Evolutionary conservation across 2,888 invertebrate genomes (phyloP).

Genomic region (Apantesis nais): DNA sequence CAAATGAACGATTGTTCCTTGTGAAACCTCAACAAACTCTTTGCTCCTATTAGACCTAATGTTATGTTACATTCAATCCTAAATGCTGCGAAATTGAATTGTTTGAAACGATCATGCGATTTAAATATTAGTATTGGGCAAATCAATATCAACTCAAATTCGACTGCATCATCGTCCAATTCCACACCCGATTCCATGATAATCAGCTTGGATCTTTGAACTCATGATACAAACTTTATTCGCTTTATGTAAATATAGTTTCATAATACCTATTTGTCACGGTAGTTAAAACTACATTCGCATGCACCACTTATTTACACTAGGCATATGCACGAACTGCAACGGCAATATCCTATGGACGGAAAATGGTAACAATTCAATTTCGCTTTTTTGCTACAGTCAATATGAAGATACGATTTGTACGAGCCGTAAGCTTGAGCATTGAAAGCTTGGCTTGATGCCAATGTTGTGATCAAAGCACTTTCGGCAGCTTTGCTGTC

Average conservation of each 20-base stretch:
- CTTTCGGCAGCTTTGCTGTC: slow-evolving; percentile 72
- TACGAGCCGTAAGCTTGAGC: slow-evolving; percentile 75
- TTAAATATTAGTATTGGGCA: slow-evolving; percentile 33
- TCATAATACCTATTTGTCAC: slow-evolving; percentile 66
- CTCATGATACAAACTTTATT: slow-evolving; percentile 53
- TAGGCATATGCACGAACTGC: slow-evolving; percentile 76
- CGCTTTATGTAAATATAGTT: slow-evolving; percentile 62
- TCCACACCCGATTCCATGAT: slow-evolving; percentile 48
- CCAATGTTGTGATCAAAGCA: slow-evolving; percentile 71
- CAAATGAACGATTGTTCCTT: slow-evolving; percentile 31
- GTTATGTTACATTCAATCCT: slow-evolving; percentile 33
- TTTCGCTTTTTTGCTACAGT: slow-evolving; percentile 83
- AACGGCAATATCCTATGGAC: slow-evolving; percentile 75
- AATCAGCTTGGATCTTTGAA: slow-evolving; percentile 48
- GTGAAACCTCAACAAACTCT: slow-evolving; percentile 27
- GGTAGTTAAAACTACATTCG: slow-evolving; percentile 78
- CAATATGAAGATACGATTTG: slow-evolving; percentile 68
- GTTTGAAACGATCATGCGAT: slow-evolving; percentile 56
- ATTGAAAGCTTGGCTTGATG: slow-evolving; percentile 75
- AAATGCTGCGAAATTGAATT: slow-evolving; percentile 72
- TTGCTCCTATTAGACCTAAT: slow-evolving; percentile 31
- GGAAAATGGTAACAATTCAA: slow-evolving; percentile 83
- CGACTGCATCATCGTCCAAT: slow-evolving; percentile 48
- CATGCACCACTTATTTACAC: slow-evolving; percentile 70
- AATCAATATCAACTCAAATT: slow-evolving; percentile 48